A percentile compares a stretch with the other conserved stretches of the same genome.
Conservation (phyloP, 2,888 invertebrate genomes). For the Diaperis boleti region DNA sequence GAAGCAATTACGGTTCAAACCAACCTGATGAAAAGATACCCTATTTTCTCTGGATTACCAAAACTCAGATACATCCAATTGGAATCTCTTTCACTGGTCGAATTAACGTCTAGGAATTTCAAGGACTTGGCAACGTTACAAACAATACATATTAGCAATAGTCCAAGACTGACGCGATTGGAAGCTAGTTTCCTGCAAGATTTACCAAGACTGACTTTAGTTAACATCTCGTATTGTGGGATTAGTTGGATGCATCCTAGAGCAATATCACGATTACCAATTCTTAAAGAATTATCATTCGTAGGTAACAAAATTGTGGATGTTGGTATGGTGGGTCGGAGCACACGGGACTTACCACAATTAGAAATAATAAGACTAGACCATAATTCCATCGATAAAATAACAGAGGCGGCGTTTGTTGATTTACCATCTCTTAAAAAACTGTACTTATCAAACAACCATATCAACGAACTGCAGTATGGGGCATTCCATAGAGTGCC, state of each 20-base stretch:
- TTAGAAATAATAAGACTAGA: conserved; percentile 79
- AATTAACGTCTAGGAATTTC: conserved; percentile 77
- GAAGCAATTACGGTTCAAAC: conserved; percentile 89
- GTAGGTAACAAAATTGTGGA: conserved; percentile 81
- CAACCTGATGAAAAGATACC: conserved; percentile 80
- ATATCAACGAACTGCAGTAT: conserved; percentile 80
- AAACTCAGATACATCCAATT: conserved; percentile 81
- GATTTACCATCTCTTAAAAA: conserved; percentile 79
- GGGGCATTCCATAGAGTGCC: conserved; percentile 87
- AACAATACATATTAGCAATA: conserved; percentile 80
- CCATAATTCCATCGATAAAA: conserved; percentile 77
- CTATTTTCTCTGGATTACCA: conserved; percentile 77
- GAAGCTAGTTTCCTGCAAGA: conserved; percentile 80
- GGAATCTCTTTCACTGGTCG: conserved; percentile 76
- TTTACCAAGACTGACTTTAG: conserved; percentile 72
- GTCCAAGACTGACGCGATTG: conserved; percentile 74
- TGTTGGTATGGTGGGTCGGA: conserved; percentile 85
- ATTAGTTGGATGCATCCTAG: conserved; percentile 84
- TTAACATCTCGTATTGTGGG: conserved; percentile 84
- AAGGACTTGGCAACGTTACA: conserved; percentile 79
- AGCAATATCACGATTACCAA: conserved; percentile 79
- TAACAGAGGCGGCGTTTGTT: conserved; percentile 84
- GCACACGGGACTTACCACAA: conserved; percentile 80
- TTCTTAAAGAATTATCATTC: conserved; percentile 77
- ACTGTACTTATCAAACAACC: conserved; percentile 78